Conservation (phyloP, 2,113 vertebrate genomes). For the Cacatua alba region DNA sequence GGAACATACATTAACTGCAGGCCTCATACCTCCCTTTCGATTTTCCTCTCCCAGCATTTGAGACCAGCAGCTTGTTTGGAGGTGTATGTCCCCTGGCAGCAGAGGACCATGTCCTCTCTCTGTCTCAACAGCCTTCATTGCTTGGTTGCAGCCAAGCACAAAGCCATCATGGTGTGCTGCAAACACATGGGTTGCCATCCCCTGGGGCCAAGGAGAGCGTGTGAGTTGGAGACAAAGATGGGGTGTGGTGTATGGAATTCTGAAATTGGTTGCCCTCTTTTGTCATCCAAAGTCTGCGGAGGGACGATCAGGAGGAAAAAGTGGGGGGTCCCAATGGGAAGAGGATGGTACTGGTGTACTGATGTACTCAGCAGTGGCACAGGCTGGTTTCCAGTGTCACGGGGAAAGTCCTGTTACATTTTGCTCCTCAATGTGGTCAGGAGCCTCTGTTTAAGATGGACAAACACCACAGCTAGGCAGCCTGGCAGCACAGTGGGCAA, state of each 20-base stretch:
- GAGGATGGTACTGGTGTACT: neutral
- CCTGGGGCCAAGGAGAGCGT: accelerated
- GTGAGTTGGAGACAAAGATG: neutral
- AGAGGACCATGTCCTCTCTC: neutral
- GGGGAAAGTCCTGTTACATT: neutral
- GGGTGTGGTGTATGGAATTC: neutral
- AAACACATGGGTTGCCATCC: neutral
- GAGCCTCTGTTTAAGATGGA: neutral
- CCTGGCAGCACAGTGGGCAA: neutral
- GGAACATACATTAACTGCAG: neutral
- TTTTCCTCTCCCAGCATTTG: neutral
- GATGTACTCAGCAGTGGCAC: neutral
- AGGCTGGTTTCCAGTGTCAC: neutral
- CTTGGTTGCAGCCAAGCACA: neutral
- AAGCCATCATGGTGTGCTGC: neutral
- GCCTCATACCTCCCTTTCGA: neutral
- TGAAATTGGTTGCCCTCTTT: neutral
- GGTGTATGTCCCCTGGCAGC: accelerated
- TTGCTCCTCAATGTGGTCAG: neutral
- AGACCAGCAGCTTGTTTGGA: neutral
- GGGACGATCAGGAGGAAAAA: neutral
- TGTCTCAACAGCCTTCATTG: neutral
- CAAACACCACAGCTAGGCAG: neutral
- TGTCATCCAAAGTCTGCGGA: neutral
- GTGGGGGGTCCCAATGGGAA: neutral